Percentiles rank a stretch among this genome's conserved stretches.
Evolutionary conservation across 2,797 vertebrate genomes (phyloP).

Genomic region (Tinamus major): DNA sequence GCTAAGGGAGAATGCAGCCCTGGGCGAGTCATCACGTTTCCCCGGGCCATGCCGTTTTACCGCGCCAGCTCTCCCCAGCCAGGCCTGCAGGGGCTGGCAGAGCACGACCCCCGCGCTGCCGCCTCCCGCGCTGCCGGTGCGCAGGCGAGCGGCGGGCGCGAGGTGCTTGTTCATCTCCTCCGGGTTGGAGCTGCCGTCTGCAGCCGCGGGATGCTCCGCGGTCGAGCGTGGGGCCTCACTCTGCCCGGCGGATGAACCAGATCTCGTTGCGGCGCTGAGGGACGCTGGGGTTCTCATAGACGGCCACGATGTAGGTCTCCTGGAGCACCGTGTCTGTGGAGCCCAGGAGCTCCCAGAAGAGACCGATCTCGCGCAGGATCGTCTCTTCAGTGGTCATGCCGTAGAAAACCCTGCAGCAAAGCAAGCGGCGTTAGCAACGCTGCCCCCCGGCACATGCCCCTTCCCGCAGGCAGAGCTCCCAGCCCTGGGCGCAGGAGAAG

Average conservation of each 20-base stretch:
- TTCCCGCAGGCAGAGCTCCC: neutral
- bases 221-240: conserved; percentile 16
- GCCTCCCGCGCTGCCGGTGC: neutral
- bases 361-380: conserved; percentile 78
- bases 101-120: neutral
- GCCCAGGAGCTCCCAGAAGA: conserved; percentile 84
- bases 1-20: neutral
- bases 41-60: neutral
- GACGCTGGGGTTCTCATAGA: conserved; percentile 84
- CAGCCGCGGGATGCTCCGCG: rapidly evolving
- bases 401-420: conserved; percentile 67
- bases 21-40: neutral
- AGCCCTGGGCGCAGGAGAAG: neutral
- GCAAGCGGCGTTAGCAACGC: neutral
- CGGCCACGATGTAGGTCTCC: conserved; percentile 82
- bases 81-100: neutral
- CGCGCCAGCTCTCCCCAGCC: neutral
- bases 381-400: conserved; percentile 87
- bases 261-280: conserved; percentile 85
- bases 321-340: conserved; percentile 52
- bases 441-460: neutral
- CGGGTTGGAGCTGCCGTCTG: conserved; percentile 44
- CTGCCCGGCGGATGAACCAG: conserved; percentile 83
- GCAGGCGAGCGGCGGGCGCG: neutral
- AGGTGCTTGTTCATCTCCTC: neutral